A percentile compares a stretch with the other conserved stretches of the same genome.
These are phyloP conservation scores for Lasioglossum baleicum DNA, from an alignment of 1,140 invertebrate species.

Conservation along the genomic window DNA sequence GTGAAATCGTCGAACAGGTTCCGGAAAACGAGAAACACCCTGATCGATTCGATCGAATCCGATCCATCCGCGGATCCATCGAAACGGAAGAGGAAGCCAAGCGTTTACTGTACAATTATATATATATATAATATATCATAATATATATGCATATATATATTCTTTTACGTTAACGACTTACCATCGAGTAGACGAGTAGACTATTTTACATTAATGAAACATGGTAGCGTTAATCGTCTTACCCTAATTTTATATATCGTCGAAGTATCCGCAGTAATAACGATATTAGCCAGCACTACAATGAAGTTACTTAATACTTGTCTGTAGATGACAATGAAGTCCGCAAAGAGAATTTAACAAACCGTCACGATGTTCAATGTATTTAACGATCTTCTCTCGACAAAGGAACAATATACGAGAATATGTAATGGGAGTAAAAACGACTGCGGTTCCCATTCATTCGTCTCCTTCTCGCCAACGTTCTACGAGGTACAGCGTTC, in stretches of 20 bases:
- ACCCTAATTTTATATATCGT: slow-evolving; percentile 74
- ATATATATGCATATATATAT: slow-evolving; percentile 25
- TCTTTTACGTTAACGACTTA: slow-evolving; percentile 69
- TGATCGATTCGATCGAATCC: not conserved
- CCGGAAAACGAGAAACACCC: too few relatives aligned
- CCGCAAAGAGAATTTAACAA: slow-evolving; percentile 64
- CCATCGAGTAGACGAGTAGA: slow-evolving; percentile 66
- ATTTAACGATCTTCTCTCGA: slow-evolving; percentile 70
- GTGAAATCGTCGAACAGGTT: too few relatives aligned
- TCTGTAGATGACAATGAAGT: slow-evolving; percentile 60
- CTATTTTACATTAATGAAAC: slow-evolving; percentile 73
- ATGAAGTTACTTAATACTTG: slow-evolving; percentile 68
- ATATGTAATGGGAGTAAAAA: slow-evolving; percentile 49
- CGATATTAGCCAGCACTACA: slow-evolving; percentile 71
- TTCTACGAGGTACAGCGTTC: too few relatives aligned
- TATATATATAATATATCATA: not conserved
- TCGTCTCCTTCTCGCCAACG: slow-evolving; percentile 34
- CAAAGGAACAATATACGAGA: slow-evolving; percentile 67
- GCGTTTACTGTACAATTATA: slow-evolving; percentile 69
- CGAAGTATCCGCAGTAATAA: slow-evolving; percentile 68
- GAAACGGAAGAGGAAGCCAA: slow-evolving; percentile 40
- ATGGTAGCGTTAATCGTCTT: slow-evolving; percentile 69
- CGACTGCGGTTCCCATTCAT: slow-evolving; percentile 20
- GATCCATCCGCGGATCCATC: slow-evolving; percentile 17
- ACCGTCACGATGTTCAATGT: slow-evolving; percentile 74